Base-by-base conservation (phyloP, 1,140 invertebrate species). In the Sycophila sp. region DNA sequence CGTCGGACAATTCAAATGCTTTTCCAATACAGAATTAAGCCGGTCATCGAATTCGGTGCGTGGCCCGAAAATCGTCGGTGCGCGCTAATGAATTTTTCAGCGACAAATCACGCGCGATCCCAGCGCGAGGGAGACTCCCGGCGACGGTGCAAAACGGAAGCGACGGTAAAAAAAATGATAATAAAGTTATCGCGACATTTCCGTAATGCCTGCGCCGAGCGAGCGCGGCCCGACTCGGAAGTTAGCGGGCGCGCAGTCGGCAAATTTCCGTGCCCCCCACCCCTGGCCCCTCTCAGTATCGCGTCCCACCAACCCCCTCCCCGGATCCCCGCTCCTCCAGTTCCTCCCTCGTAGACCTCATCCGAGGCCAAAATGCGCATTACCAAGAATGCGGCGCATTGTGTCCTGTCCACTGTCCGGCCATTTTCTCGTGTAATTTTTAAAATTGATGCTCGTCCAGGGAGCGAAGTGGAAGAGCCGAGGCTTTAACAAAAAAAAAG, bases 121-220 rank as follows among this genome's bases (percentile, higher is more conserved):
- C 15, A 11, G 2, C 24, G 1, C 26, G 58, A 8, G 28, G 4
- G 40, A 1, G 28, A 5, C n/a, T n/a, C n/a, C n/a, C n/a, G n/a
- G n/a, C n/a, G n/a, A n/a, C n/a, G n/a, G n/a, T n/a, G n/a, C n/a
- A 4, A 15, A 19, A n/a, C 62, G 62, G 62, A 53, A 63, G 22
- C 32, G 32, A 32, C 17, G 8, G 6, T 51, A 64, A 64, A n/a
- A n/a, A n/a, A 64, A 64, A 64, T 38, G 62, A 64, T 64, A 64
- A 64, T 53, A 64, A 49, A 47, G 60, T 64, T 64, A 64, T 53
- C 32, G 42, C 45, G 30, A 24, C 62, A 19, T 38, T 64, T 64
- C 62, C 62, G 62, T 19, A 53, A 38, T 38, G 34, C 32, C 32
- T n/a, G 28, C 2, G 34, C 13, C 51, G 51, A 15, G 24, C 28